These are phyloP conservation scores for Columba guinea DNA, from an alignment of 2,797 vertebrate species.

Conservation along the genomic window DNA sequence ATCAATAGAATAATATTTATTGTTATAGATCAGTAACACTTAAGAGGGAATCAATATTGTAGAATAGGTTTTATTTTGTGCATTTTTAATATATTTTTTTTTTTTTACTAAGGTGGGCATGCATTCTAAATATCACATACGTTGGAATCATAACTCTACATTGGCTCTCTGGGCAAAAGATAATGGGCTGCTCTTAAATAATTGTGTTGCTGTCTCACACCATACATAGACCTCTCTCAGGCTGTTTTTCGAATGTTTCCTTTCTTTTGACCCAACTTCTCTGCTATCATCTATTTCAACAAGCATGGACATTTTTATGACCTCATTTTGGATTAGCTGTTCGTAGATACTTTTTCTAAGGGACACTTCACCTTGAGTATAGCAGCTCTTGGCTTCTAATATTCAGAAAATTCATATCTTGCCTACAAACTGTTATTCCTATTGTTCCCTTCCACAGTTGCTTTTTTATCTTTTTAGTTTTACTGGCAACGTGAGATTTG, in stretches of 20 bases:
- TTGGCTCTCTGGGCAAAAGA: background rate
- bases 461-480: background rate
- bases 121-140: background rate
- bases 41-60: background rate
- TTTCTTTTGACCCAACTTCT: background rate
- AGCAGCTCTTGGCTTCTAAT: constrained; percentile 12
- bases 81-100: background rate
- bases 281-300: background rate
- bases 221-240: background rate
- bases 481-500: background rate
- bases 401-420: constrained; percentile 46
- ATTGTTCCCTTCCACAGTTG: background rate
- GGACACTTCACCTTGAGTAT: constrained; percentile 29
- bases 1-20: constrained; percentile 29
- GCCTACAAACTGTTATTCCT: background rate
- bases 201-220: background rate
- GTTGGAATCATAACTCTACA: constrained; percentile 12
- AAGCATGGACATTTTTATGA: constrained; percentile 8
- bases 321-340: background rate
- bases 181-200: constrained; percentile 6
- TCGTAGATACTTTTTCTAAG: constrained; percentile 15
- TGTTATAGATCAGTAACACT: background rate
- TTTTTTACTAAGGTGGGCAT: background rate
- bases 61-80: background rate
- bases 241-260: background rate